Evolutionary conservation across 2,113 vertebrate species (phyloP).

Genomic region (Chionomys nivalis): DNA sequence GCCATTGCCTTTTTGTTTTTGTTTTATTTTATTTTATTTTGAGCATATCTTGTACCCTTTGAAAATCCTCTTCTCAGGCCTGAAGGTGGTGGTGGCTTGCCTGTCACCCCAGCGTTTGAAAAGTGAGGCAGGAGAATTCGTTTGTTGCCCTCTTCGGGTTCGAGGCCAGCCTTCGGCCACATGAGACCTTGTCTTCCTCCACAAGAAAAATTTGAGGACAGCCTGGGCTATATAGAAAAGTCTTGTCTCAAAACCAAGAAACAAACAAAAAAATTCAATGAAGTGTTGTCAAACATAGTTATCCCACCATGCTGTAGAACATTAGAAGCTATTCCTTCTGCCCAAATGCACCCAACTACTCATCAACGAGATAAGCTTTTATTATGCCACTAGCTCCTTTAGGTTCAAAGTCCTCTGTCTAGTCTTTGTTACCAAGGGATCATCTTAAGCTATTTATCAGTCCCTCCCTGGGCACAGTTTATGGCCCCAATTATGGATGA

Average conservation of each 20-base stretch:
- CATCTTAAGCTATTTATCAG: neutral
- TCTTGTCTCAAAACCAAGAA: neutral
- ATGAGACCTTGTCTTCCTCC: neutral
- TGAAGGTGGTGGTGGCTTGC: neutral
- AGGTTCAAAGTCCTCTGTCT: neutral
- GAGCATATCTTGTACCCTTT: neutral
- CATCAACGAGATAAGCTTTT: neutral
- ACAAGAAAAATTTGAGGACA: neutral
- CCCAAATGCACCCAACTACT: no score
- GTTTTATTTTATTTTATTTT: no score
- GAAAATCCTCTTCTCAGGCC: neutral
- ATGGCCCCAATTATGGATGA: neutral
- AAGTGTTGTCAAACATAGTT: neutral
- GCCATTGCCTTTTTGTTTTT: neutral
- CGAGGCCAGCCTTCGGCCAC: neutral
- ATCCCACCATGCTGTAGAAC: neutral
- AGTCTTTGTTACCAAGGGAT: neutral
- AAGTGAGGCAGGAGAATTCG: neutral
- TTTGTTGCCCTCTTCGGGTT: neutral
- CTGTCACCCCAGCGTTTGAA: neutral
- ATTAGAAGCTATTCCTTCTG: neutral
- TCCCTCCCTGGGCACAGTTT: neutral
- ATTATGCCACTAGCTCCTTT: neutral
- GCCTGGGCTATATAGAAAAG: neutral
- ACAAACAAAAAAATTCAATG: neutral